Conservation (phyloP, 2,888 invertebrate species). For the Ariolimax columbianus region DNA sequence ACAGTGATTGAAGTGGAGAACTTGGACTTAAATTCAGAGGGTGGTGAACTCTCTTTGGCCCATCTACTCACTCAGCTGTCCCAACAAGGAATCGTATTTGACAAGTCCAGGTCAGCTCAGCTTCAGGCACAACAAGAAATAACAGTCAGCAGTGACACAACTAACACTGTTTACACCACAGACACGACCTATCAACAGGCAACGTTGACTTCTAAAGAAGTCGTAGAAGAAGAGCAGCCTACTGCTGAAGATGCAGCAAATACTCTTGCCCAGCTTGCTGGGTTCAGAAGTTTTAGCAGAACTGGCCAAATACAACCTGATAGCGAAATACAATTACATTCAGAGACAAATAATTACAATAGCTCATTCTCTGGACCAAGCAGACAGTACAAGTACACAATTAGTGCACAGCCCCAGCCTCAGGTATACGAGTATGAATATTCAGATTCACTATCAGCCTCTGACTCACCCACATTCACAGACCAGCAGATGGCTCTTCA, state of each 20-base stretch:
- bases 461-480: not conserved
- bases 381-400: conserved; percentile 16
- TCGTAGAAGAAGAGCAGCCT: conserved; percentile 51
- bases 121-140: conserved; percentile 39
- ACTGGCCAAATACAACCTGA: not conserved
- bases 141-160: not conserved
- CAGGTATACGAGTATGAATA: conserved; percentile 23
- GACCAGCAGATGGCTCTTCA: conserved; percentile 13
- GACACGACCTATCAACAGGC: not conserved
- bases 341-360: not conserved
- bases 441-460: conserved; percentile 14
- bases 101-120: conserved; percentile 42
- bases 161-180: conserved; percentile 22
- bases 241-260: conserved; percentile 57
- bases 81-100: conserved; percentile 58
- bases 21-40: conserved; percentile 53
- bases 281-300: conserved; percentile 41
- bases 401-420: not conserved
- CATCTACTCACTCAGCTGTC: conserved; percentile 56
- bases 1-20: conserved; percentile 58
- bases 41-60: conserved; percentile 54
- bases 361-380: conserved; percentile 3
- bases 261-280: conserved; percentile 55
- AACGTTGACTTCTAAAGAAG: not conserved
- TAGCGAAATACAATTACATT: not conserved